These are phyloP conservation scores for Balaenoptera acutorostrata DNA, from an alignment of 2,113 vertebrate genomes.

Conservation along the genomic window DNA sequence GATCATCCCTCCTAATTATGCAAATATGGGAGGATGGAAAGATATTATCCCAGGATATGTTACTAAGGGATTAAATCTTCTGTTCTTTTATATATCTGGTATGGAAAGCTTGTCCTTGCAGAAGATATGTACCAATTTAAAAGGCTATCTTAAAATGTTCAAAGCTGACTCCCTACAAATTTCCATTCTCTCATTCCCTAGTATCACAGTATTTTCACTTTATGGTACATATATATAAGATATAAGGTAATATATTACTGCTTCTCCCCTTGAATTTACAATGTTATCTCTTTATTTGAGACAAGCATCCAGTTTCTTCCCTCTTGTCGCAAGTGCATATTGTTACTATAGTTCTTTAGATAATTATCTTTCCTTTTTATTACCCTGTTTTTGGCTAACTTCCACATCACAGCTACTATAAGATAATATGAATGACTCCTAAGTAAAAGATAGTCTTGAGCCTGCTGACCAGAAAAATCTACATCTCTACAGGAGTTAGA, in stretches of 20 bases:
- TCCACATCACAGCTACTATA: background rate
- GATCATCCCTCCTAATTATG: background rate
- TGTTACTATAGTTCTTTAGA: background rate
- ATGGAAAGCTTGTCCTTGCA: background rate
- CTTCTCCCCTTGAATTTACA: background rate
- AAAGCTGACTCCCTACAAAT: background rate
- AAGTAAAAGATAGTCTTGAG: background rate
- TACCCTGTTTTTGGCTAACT: background rate
- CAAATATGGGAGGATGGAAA: background rate
- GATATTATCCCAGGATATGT: background rate
- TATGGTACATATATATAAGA: background rate
- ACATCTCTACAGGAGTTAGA: background rate
- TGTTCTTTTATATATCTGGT: background rate
- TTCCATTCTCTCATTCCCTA: background rate
- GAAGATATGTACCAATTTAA: background rate
- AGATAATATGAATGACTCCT: background rate
- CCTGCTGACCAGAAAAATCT: background rate
- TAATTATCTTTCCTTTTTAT: constrained; percentile 17
- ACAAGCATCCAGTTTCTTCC: background rate
- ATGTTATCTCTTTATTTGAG: background rate
- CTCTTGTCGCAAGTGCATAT: background rate
- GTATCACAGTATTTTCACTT: background rate
- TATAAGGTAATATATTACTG: background rate
- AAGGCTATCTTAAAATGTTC: background rate
- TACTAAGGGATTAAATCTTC: background rate